A percentile compares a stretch with the other conserved stretches of the same genome.
These are phyloP conservation scores for Syngnathoides biaculeatus DNA, from an alignment of 2,113 vertebrate genomes.

Conservation along the genomic window DNA sequence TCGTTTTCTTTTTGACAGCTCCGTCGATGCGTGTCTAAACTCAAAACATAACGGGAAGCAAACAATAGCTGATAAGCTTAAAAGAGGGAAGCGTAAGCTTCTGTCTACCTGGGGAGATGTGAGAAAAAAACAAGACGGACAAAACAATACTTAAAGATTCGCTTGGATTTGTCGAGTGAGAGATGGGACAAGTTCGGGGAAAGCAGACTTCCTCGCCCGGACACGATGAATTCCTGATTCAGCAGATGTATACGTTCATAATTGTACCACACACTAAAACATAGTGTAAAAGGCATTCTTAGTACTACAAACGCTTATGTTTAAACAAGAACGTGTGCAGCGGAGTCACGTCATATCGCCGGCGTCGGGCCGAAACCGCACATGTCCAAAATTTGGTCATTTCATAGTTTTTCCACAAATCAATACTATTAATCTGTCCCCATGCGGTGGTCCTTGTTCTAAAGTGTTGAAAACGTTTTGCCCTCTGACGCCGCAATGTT, in stretches of 20 bases:
- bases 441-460: no score
- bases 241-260: constrained; percentile 6
- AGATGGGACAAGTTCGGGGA: constrained; percentile 18
- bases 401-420: no score
- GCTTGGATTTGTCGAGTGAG: constrained; percentile 32
- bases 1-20: constrained; percentile 8
- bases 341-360: neutral
- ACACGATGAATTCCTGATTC: constrained; percentile 18
- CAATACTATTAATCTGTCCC: no score
- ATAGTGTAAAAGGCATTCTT: neutral
- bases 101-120: constrained; percentile 13
- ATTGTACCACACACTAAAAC: neutral
- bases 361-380: no score
- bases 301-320: neutral
- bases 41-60: constrained; percentile 29
- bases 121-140: constrained; percentile 41
- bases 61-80: constrained; percentile 22
- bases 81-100: constrained; percentile 5
- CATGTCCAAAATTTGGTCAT: no score
- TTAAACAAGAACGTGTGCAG: neutral
- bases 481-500: no score
- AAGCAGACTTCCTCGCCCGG: constrained; percentile 25
- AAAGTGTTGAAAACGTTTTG: no score
- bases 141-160: constrained; percentile 33
- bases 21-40: constrained; percentile 38